Evolutionary conservation across 1,140 invertebrate genomes (phyloP).

Genomic region (Glossosoma conforme): DNA sequence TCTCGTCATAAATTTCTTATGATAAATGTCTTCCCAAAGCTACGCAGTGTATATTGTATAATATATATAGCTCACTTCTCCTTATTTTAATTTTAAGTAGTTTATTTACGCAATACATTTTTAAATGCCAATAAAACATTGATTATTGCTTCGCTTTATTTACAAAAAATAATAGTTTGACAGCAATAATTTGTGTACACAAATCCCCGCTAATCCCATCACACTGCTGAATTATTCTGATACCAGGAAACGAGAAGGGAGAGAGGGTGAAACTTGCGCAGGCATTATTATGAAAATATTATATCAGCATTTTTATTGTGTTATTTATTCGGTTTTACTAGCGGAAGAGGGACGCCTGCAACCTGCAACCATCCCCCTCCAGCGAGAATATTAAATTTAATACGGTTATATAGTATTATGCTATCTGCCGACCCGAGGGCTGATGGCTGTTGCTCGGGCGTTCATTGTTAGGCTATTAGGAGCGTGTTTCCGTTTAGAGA

Average conservation of each 20-base stretch:
- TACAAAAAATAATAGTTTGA: too few species aligned
- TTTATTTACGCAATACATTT: too few species aligned
- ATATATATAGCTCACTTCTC: too few species aligned
- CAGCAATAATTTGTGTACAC: too few species aligned
- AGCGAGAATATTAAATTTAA: conserved; percentile 28
- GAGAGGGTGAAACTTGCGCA: background rate
- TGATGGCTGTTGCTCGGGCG: too few species aligned
- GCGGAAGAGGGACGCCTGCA: conserved; percentile 1
- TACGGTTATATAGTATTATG: conserved; percentile 11
- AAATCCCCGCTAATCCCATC: background rate
- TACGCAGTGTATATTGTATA: too few species aligned
- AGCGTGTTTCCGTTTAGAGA: too few species aligned
- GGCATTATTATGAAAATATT: conserved; percentile 27
- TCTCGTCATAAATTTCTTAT: too few species aligned
- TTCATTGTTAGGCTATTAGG: conserved; percentile 17
- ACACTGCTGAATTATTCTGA: conserved; percentile 4
- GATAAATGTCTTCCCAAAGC: too few species aligned
- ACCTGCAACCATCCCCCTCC: background rate
- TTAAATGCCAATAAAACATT: too few species aligned
- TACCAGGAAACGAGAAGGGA: background rate
- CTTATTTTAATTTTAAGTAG: too few species aligned
- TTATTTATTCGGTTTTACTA: conserved; percentile 28
- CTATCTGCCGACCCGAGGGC: conserved; percentile 1
- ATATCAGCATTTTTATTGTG: conserved; percentile 27
- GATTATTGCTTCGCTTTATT: too few species aligned